These are phyloP conservation scores for Tragelaphus strepsiceros DNA, from an alignment of 2,113 vertebrate genomes.

Conservation along the genomic window DNA sequence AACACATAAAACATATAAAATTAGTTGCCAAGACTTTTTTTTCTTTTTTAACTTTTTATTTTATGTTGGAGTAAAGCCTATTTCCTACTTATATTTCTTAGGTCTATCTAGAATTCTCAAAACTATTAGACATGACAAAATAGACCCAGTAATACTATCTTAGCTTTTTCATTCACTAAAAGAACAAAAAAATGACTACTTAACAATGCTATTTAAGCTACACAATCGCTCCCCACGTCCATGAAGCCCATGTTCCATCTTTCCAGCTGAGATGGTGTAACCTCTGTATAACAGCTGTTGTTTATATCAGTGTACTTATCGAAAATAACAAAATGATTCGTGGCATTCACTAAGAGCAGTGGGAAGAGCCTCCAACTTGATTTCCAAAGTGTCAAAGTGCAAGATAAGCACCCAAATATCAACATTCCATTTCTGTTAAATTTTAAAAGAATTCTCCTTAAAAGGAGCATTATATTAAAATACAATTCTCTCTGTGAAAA, in stretches of 20 bases:
- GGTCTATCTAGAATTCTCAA: neutral
- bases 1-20: neutral
- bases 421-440: neutral
- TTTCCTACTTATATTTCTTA: neutral
- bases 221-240: neutral
- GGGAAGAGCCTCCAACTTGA: neutral
- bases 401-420: neutral
- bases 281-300: fast-evolving
- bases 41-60: neutral
- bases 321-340: neutral
- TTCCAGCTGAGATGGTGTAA: neutral
- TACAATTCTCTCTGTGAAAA: neutral
- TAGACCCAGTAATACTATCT: too few species aligned
- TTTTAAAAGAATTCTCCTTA: neutral
- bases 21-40: neutral
- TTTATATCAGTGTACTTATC: fast-evolving
- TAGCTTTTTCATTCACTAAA: neutral
- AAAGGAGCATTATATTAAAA: neutral
- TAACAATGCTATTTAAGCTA: too few species aligned
- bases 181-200: neutral
- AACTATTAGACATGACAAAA: neutral
- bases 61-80: neutral
- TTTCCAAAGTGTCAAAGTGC: neutral
- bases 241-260: too few species aligned
- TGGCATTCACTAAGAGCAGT: neutral